Conservation (phyloP, 1,140 invertebrate genomes). For the Drosophila sp. region DNA sequence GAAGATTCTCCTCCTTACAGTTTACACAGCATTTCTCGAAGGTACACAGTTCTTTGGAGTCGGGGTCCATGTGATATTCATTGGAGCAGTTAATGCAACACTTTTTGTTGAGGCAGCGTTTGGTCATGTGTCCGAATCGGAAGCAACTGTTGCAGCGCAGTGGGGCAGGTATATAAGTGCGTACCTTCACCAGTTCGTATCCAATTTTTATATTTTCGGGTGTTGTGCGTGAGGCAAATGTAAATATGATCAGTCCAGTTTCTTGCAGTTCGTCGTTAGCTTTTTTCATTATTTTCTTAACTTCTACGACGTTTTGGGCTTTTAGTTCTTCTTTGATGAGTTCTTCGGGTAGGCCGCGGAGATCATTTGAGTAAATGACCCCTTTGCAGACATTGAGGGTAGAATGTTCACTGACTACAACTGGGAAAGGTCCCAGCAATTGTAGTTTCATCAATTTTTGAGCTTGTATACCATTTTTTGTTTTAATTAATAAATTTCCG, state of each 20-base stretch:
- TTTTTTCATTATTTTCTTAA: constrained; percentile 12
- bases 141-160: constrained; percentile 29
- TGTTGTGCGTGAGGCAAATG: background rate
- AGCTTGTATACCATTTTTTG: too few relatives aligned
- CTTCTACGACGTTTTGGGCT: too few relatives aligned
- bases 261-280: constrained; percentile 12
- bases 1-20: constrained; percentile 10
- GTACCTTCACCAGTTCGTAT: background rate
- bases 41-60: background rate
- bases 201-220: constrained; percentile 21
- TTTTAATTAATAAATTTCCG: too few relatives aligned
- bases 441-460: background rate
- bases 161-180: constrained; percentile 25
- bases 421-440: background rate
- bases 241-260: constrained; percentile 29
- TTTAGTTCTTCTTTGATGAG: background rate
- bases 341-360: constrained; percentile 21
- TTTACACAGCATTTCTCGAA: constrained; percentile 15
- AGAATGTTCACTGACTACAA: too few relatives aligned
- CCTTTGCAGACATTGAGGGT: constrained; percentile 2
- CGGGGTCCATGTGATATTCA: background rate
- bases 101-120: constrained; percentile 17
- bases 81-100: background rate
- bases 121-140: constrained; percentile 12
- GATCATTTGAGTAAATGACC: constrained; percentile 26